Conservation (phyloP, 2,888 invertebrate genomes). For the Leptinotarsa tumamoca region DNA sequence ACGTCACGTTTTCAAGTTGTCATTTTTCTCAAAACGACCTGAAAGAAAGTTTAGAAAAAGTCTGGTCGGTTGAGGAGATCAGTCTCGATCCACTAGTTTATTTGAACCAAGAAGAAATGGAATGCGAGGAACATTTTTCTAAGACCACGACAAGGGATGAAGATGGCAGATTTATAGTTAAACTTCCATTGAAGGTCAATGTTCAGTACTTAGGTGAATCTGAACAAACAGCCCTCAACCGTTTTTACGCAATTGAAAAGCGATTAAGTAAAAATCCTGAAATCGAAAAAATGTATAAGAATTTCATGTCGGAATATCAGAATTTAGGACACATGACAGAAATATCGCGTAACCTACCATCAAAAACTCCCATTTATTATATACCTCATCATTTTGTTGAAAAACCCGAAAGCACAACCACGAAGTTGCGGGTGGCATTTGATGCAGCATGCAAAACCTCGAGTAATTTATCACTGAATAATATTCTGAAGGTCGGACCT, state of each 20-base stretch:
- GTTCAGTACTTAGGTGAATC: background rate
- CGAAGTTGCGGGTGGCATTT: background rate
- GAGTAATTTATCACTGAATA: too few species aligned
- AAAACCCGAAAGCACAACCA: slow-evolving; percentile 7
- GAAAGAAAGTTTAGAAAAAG: slow-evolving; percentile 4
- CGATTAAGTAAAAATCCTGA: background rate
- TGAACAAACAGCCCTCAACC: slow-evolving; percentile 6
- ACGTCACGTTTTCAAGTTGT: slow-evolving; percentile 9
- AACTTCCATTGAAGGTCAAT: slow-evolving; percentile 30
- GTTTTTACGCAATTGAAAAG: slow-evolving; percentile 2
- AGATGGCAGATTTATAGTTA: slow-evolving; percentile 34
- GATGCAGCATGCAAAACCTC: too few species aligned
- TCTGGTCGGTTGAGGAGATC: slow-evolving; percentile 20
- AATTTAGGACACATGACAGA: background rate
- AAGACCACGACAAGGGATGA: slow-evolving; percentile 24
- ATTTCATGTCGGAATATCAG: background rate
- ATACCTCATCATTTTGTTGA: background rate
- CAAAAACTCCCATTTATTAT: background rate
- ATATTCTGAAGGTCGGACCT: too few species aligned
- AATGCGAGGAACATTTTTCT: slow-evolving; percentile 44
- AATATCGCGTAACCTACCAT: background rate
- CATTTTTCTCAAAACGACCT: background rate
- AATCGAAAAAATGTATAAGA: slow-evolving; percentile 6
- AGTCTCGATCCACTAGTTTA: background rate
- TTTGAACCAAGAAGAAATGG: slow-evolving; percentile 33